Conservation (phyloP, 2,888 invertebrate genomes). For the Napeogenes sylphis region DNA sequence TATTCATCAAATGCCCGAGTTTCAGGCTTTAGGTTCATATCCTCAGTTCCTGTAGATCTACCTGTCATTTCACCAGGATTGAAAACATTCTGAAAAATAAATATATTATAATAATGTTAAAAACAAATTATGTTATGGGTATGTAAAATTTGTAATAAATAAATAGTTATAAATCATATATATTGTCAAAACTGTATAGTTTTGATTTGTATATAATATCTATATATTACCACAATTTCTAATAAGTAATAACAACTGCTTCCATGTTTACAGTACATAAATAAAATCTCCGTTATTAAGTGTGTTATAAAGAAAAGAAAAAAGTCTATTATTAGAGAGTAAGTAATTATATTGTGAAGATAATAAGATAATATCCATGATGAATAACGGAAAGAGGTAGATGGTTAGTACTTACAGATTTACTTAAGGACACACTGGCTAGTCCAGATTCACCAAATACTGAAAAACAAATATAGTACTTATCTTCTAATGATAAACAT, state of each 20-base stretch:
- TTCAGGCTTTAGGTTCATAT: constrained; percentile 30
- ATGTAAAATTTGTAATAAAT: too few species aligned
- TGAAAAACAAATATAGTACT: constrained; percentile 31
- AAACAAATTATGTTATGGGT: neutral
- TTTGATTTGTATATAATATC: too few species aligned
- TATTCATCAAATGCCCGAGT: constrained; percentile 36
- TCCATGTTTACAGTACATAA: too few species aligned
- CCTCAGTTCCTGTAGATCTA: constrained; percentile 61
- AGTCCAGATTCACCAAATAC: constrained; percentile 60
- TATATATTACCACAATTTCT: too few species aligned
- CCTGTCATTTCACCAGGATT: constrained; percentile 70
- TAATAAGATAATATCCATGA: neutral
- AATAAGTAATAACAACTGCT: too few species aligned
- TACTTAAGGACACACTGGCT: constrained; percentile 52
- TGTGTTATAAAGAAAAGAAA: too few species aligned
- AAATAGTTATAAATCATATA: too few species aligned
- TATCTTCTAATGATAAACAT: neutral
- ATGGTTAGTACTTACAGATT: constrained; percentile 50
- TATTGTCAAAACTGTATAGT: too few species aligned
- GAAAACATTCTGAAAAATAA: constrained; percentile 52
- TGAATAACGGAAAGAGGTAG: neutral
- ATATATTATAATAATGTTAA: constrained; percentile 1
- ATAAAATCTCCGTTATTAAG: too few species aligned
- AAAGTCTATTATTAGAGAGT: too few species aligned
- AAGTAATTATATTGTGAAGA: neutral